Base-by-base conservation (phyloP, 2,888 invertebrate species). In the Ophion ellenae region DNA sequence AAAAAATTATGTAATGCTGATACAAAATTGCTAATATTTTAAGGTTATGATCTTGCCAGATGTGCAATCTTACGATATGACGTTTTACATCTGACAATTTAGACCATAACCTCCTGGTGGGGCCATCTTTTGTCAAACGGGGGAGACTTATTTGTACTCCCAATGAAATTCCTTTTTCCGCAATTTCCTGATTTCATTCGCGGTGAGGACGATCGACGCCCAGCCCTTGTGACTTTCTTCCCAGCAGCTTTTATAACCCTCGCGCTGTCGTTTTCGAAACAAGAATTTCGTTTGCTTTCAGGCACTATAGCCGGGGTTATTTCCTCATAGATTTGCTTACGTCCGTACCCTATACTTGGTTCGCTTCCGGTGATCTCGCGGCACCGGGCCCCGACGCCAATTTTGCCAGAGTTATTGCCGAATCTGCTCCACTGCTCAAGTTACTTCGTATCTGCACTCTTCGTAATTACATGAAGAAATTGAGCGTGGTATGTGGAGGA, bases 251-350 rank as follows among this genome's bases (percentile, higher is more conserved):
- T 64, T 32, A 11, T 24, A 24, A 53, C 53, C 17, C 53, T 53
- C 53, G 3, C 17, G 53, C 3, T 53, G 14, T 53, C 14, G 14
- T 53, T 17, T 1, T 53, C 17, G 5, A 53, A 14, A 53, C 53
- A 14, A 11, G 32, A n/a, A n/a, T 24, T 63, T 28, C 24, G 20
- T 32, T 36, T 53, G 86, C 85, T 88, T 87, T 74, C 82, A 94
- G 94, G 74, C 90, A 93, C 89, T 94, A 94, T 75, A 59, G 90
- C 10, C 90, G 83, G 83, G 89, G 91, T 66, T 91, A 88, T 71
- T 94, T 94, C 86, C 11, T 92, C n/a, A 71, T 92, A 10, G 94
- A 94, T 82, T 81, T 94, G 28, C 20, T 94, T 45, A 92, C 93
- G 1, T 92, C 94, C 0, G 45, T 94, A 36, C 93, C 92, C 0